Evolutionary conservation across 2,888 invertebrate species (phyloP), one percentile per base, ranked within the genome.

Genomic region (Himalopsyche japonica): DNA sequence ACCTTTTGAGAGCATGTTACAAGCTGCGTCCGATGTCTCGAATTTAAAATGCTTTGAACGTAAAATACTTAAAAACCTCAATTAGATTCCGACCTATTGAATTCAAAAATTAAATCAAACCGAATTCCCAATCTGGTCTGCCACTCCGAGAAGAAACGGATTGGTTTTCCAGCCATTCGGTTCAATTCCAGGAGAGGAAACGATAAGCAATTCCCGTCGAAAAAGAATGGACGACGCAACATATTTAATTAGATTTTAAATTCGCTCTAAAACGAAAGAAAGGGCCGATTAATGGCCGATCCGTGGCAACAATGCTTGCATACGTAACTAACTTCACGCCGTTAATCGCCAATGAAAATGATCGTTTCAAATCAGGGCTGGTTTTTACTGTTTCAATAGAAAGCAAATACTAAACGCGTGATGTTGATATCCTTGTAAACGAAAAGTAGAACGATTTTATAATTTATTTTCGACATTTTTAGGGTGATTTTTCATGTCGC

Each of bases 251-350:
- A 77, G 64, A 79, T 82, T 85, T 83, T 82, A 83, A 85, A 86
- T 86, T 85, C 76, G 85, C 81, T 80, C 80, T 77, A 85, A 85
- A 85, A 83, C 82, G 84, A 81, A 81, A 85, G 83, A 83, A 86
- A 82, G 83, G 79, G 20, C 82, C 86, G 86, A 86, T 84, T 83
- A 84, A 86, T 79, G 81, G 57, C 84, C 82, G 57, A 20, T 27
- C 80, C 80, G 30, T 47, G 82, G 32, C 82, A 81, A 85, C 86
- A 83, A 84, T 82, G 49, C 80, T 77, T 48, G 83, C 86, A 85
- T 85, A 83, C 83, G 85, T 82, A 85, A 83, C 85, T 85, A 85
- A 84, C 84, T 84, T 86, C 84, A 84, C 84, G 85, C 82, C 76
- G 79, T 20, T 85, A 86, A 86, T 86, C 81, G 85, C 83, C 81